Evolutionary conservation across 2,113 vertebrate species (phyloP).

Genomic region (Copsychus sechellarum): DNA sequence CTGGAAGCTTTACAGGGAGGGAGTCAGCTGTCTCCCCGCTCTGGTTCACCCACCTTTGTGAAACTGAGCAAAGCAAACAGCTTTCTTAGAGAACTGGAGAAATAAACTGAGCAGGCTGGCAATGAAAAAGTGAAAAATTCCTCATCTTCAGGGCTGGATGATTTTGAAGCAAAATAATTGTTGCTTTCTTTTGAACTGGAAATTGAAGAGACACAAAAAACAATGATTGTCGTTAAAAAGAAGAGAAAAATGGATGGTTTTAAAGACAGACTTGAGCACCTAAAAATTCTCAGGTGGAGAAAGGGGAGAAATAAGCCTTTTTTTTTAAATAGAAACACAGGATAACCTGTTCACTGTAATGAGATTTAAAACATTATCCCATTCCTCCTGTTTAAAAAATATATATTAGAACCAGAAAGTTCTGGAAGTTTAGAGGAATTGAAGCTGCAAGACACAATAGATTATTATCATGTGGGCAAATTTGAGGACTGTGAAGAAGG

Average conservation of each 20-base stretch:
- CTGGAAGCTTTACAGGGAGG: background rate
- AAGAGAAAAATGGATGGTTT: background rate
- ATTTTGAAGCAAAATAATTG: slow-evolving; percentile 12
- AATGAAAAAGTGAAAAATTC: slow-evolving; percentile 2
- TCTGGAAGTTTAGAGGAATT: background rate
- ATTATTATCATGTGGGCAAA: background rate
- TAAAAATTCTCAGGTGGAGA: background rate
- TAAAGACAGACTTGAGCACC: background rate
- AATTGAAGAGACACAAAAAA: background rate
- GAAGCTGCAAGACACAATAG: background rate
- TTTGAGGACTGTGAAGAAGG: background rate
- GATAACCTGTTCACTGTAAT: background rate
- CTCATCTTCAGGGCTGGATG: background rate
- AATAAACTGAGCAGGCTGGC: background rate
- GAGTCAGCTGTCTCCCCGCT: rapidly evolving
- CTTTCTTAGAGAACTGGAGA: background rate
- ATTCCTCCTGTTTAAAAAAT: background rate
- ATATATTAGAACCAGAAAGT: background rate
- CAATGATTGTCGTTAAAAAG: background rate
- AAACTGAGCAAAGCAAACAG: background rate
- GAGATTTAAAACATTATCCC: background rate
- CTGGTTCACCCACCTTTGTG: background rate
- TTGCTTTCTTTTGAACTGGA: background rate
- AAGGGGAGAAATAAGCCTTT: background rate
- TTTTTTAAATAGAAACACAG: background rate